A percentile compares a stretch with the other conserved stretches of the same genome.
Conservation (phyloP, 2,113 vertebrate species). For the Gymnogyps californianus region DNA sequence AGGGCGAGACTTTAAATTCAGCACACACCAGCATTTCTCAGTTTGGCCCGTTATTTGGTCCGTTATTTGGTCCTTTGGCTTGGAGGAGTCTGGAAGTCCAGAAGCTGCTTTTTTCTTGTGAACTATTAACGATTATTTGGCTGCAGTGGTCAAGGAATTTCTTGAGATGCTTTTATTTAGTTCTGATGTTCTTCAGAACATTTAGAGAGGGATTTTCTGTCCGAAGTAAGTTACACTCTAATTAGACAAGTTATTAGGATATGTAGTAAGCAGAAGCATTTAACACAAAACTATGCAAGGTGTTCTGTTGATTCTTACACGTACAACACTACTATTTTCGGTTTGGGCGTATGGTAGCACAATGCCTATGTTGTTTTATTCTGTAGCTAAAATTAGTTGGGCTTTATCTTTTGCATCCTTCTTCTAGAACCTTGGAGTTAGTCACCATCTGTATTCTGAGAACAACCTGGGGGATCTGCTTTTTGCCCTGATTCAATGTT, state of each 20-base stretch:
- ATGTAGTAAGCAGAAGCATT: neutral
- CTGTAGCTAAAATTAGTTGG: neutral
- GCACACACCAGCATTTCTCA: accelerated
- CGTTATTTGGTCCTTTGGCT: too few relatives aligned
- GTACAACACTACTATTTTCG: accelerated
- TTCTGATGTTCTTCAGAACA: neutral
- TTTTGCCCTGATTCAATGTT: neutral
- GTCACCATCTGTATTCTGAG: neutral
- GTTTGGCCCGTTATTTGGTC: neutral
- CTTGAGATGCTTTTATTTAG: neutral
- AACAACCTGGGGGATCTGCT: neutral
- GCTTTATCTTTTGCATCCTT: neutral
- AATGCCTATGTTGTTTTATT: accelerated
- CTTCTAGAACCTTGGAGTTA: neutral
- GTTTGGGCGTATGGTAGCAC: neutral
- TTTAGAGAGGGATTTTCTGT: neutral
- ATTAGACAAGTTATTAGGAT: neutral
- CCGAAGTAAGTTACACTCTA: accelerated
- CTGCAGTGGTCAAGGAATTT: too few relatives aligned
- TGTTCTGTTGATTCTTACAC: too few relatives aligned
- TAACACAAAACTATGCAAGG: accelerated
- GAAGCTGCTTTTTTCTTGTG: neutral
- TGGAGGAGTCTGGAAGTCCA: neutral
- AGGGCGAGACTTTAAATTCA: accelerated
- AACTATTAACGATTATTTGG: accelerated